A percentile compares a stretch with the other conserved stretches of the same genome.
Evolutionary conservation across 2,888 invertebrate species (phyloP).

Genomic region (Lithophane semibrunnea): DNA sequence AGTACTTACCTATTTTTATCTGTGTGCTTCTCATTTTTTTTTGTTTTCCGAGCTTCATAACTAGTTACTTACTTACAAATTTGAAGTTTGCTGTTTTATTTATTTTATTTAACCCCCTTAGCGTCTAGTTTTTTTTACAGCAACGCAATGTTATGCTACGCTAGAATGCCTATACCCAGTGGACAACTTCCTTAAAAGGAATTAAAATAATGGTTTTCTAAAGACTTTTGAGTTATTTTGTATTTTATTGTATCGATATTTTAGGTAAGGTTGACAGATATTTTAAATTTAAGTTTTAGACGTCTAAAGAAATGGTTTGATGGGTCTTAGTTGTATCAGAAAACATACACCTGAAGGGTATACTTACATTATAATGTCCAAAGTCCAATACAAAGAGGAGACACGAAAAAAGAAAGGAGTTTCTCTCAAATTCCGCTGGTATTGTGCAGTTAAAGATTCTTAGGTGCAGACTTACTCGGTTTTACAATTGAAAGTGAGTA

Average conservation of each 20-base stretch:
- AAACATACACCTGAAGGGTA: not conserved
- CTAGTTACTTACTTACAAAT: no score
- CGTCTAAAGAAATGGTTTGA: constrained; percentile 11
- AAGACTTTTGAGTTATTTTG: constrained; percentile 32
- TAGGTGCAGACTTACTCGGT: not conserved
- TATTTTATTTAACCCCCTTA: not conserved
- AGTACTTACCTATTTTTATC: no score
- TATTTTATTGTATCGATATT: constrained; percentile 19
- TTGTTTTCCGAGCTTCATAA: not conserved
- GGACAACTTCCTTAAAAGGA: constrained; percentile 35
- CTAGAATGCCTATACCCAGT: not conserved
- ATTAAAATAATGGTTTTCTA: constrained; percentile 39
- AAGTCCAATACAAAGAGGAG: not conserved
- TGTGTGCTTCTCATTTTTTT: not conserved
- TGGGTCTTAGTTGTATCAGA: constrained; percentile 26
- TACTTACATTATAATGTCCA: not conserved
- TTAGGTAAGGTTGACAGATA: constrained; percentile 10
- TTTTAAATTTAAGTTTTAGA: constrained; percentile 24
- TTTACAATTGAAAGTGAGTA: not conserved
- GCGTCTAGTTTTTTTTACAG: not conserved
- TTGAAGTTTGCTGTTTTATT: not conserved
- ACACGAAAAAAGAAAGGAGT: not conserved
- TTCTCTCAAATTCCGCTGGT: not conserved
- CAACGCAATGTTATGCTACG: not conserved
- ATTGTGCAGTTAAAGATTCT: not conserved